These are phyloP conservation scores for Muscidifurax raptorellus DNA, from an alignment of 1,140 invertebrate species.

Conservation along the genomic window DNA sequence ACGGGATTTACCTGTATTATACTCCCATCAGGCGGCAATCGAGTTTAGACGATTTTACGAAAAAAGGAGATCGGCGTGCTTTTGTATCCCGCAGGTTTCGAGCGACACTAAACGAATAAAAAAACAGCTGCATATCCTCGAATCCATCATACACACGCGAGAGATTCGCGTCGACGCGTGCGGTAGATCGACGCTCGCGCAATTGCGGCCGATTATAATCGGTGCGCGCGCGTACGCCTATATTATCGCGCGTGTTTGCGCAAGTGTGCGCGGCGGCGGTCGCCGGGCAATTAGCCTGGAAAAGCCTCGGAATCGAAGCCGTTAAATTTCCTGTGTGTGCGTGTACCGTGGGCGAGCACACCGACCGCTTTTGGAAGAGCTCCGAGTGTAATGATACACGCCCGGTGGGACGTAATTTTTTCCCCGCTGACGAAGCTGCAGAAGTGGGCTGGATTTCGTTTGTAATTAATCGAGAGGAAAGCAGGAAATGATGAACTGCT, in stretches of 20 bases:
- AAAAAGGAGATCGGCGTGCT: neutral
- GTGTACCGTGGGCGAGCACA: slow-evolving; percentile 15
- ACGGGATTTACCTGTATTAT: neutral
- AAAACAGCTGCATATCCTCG: neutral
- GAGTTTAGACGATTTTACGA: slow-evolving; percentile 26
- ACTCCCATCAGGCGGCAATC: neutral
- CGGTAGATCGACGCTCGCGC: neutral
- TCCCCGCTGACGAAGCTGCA: neutral
- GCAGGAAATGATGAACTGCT: neutral
- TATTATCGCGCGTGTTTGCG: slow-evolving; percentile 30
- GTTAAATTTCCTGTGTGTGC: slow-evolving; percentile 33
- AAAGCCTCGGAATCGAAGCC: slow-evolving; percentile 13
- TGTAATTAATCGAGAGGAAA: slow-evolving; percentile 9
- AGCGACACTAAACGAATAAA: neutral
- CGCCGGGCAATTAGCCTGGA: slow-evolving; percentile 29
- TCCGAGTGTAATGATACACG: slow-evolving; percentile 6
- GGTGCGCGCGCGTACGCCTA: neutral
- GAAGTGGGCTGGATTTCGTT: neutral
- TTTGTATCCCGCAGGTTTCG: no score
- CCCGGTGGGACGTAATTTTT: neutral
- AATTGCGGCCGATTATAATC: slow-evolving; percentile 10
- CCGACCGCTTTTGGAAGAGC: slow-evolving; percentile 29
- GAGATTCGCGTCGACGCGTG: neutral
- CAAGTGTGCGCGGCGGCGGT: neutral
- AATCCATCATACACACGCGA: neutral